Evolutionary conservation across 2,113 vertebrate species (phyloP), one percentile per base, ranked within the genome.

Genomic region (Recurvirostra avosetta): DNA sequence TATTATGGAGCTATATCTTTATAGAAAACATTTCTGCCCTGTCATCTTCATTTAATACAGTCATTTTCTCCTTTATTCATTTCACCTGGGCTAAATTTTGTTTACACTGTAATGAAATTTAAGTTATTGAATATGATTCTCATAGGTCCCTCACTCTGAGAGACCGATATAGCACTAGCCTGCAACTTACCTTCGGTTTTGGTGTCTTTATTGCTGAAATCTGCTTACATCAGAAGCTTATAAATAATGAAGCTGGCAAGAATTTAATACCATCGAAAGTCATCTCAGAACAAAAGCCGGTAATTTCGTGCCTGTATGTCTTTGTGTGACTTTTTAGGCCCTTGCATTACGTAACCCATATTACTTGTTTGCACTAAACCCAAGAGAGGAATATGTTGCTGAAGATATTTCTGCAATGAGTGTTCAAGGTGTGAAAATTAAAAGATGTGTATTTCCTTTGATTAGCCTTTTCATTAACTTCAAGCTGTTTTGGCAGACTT

Each of bases 41-140:
- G 40, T 92, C 89, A 71, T 86, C 83, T 77, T 95, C 76, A 74
- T 94, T 96, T 93, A 94, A 93, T 90, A 52, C 41, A 90, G 47
- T 77, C 14, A 36, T 94, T 94, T 97, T 65, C 74, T 76, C 53
- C 58, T 92, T 63, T 93, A 82, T 92, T 94, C 85, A 65, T 96
- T 90, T 88, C 92, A 88, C 82, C 88, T 91, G 59, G 47, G 67
- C 86, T 94, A 84, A 94, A 92, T 92, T 83, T 84, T 86, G 86
- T 97, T 96, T 95, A 74, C 63, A 29, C 32, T 62, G 43, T 68
- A 78, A 90, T 91, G 36, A 68, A 86, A 20, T 96, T 90, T 83
- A 20, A 77, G 55, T 63, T 84, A 90, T 40, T 90, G 82, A 86
- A 59, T 92, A 23, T 34, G 59, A 55, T 86, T 92, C 71, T 85